Percentiles rank a stretch among this genome's conserved stretches.
phyloP scores from a whole-genome alignment of 2,797 vertebrate species.

The Poeciliopsis infans region DNA sequence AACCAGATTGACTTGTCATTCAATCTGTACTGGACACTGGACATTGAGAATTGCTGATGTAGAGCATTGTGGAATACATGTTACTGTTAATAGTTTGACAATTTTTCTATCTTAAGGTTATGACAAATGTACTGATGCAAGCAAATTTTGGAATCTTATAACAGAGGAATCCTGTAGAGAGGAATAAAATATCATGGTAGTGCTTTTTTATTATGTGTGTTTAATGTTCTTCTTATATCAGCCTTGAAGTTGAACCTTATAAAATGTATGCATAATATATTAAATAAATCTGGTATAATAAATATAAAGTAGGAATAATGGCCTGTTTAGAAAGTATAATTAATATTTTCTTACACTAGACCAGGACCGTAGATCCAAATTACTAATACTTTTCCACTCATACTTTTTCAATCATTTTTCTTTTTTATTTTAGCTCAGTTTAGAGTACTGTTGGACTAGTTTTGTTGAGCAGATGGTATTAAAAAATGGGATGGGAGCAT shows the following conservation, averaged over 20 bases:
- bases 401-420: background rate
- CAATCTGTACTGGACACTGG: background rate
- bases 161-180: background rate
- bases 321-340: background rate
- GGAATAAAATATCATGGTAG: background rate
- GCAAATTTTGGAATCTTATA: background rate
- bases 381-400: background rate
- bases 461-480: constrained; percentile 64
- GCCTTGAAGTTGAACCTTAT: background rate
- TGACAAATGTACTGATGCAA: constrained; percentile 38
- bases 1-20: background rate
- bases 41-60: background rate
- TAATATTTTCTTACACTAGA: background rate
- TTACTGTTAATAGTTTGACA: constrained; percentile 53
- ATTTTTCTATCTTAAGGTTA: constrained; percentile 61
- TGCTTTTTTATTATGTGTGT: background rate
- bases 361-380: background rate
- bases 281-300: background rate
- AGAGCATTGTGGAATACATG: constrained; percentile 30
- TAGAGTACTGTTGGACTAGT: constrained; percentile 6
- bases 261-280: background rate
- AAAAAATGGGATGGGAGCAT: constrained; percentile 62
- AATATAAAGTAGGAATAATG: background rate
- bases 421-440: background rate
- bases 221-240: background rate